phyloP scores from a whole-genome alignment of 2,888 invertebrate genomes.

The Yponomeuta cagnagella region DNA sequence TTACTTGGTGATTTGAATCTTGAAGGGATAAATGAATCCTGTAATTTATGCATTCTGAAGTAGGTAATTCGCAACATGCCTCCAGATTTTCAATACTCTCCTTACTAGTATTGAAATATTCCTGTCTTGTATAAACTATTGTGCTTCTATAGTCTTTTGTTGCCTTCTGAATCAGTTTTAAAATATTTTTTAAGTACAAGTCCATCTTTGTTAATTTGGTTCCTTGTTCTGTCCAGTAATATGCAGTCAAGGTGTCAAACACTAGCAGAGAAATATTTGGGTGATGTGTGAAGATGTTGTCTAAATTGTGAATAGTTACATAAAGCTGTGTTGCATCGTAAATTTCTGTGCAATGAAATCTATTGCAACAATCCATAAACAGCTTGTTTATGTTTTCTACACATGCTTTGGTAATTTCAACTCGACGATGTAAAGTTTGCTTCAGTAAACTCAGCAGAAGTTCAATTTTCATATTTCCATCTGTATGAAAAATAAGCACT shows the following conservation, averaged over 20 bases:
- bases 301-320: conserved; percentile 57
- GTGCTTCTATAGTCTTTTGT: conserved; percentile 65
- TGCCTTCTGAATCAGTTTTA: conserved; percentile 52
- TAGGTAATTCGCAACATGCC: conserved; percentile 32
- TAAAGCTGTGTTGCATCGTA: conserved; percentile 59
- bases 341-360: conserved; percentile 49
- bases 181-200: conserved; percentile 57
- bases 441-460: conserved; percentile 32
- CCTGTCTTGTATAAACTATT: conserved; percentile 70
- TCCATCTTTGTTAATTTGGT: conserved; percentile 67
- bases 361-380: conserved; percentile 33
- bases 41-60: conserved; percentile 47
- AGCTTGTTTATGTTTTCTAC: conserved; percentile 25
- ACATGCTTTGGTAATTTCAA: conserved; percentile 11
- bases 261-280: conserved; percentile 54
- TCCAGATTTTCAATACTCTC: conserved; percentile 38
- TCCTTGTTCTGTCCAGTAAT: conserved; percentile 71
- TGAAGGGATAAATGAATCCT: conserved; percentile 42
- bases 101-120: conserved; percentile 63
- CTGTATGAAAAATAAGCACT: conserved; percentile 57
- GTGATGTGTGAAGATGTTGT: conserved; percentile 49
- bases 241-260: conserved; percentile 63
- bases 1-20: conserved; percentile 28
- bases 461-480: conserved; percentile 52
- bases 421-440: conserved; percentile 27